phyloP scores from a whole-genome alignment of 1,140 invertebrate species.

The Plutomurus gul region DNA sequence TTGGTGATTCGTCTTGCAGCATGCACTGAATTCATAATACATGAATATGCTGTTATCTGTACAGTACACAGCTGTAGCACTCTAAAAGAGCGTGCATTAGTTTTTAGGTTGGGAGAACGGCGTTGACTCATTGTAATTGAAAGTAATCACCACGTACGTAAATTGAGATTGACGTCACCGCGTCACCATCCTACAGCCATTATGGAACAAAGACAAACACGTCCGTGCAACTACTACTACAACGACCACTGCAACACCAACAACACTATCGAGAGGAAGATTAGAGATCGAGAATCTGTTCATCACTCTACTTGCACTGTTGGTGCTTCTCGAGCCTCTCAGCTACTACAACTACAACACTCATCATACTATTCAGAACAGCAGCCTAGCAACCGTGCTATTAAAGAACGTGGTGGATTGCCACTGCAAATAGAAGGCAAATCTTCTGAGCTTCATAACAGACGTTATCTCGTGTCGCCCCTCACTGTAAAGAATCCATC shows the following conservation, averaged over 20 bases:
- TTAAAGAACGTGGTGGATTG: neutral
- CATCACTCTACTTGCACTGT: neutral
- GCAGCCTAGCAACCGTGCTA: too few species aligned
- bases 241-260: neutral
- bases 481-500: neutral
- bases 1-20: neutral
- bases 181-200: neutral
- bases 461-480: neutral
- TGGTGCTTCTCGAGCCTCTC: neutral
- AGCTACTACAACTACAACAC: neutral
- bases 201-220: neutral
- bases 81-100: too few species aligned
- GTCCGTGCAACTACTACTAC: neutral
- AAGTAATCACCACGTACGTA: slow-evolving; percentile 17
- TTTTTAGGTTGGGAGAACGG: too few species aligned
- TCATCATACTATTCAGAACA: neutral
- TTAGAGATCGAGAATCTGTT: neutral
- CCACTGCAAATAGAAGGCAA: neutral
- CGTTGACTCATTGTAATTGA: slow-evolving; percentile 24
- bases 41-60: too few species aligned
- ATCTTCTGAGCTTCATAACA: neutral
- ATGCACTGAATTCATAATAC: neutral
- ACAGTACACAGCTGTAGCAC: too few species aligned
- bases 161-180: slow-evolving; percentile 19
- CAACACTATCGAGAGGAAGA: neutral